Evolutionary conservation across 2,888 invertebrate genomes (phyloP), one percentile per base, ranked within the genome.

Genomic region (Gandaritis pyraliata): DNA sequence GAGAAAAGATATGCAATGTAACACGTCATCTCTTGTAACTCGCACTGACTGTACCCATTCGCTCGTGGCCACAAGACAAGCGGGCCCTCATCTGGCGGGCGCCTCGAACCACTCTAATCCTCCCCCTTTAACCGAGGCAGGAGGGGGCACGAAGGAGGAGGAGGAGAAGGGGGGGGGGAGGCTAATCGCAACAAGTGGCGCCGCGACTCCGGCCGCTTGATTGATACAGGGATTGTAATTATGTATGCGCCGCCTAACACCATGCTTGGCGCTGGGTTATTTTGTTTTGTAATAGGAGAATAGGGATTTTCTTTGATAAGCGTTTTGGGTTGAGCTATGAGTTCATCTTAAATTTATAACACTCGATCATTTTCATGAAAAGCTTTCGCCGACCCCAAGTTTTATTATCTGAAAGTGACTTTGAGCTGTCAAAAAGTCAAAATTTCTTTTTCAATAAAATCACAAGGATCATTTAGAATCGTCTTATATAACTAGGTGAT

Each of bases 131-230:
- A 48, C 18, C 10, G 55, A 13, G 41, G 23, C 43, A 29, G 33
- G 50, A 30, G 36, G 33, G 15, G 15, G 23, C 13, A 33, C 41
- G 50, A 16, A 12, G 15, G 33, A 0, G n/a, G 13, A 30, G 23
- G 12, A n/a, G 29, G 49, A 15, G 16, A n/a, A 39, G 39, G 7
- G 52, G 13, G 29, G 29, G 47, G 4, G 43, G 49, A 36, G 41
- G 54, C 67, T 58, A 49, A 72, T 58, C 71, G 85, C 88, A 89
- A 89, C 88, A 88, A 88, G 89, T 88, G 89, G 86, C 84, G 87
- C 81, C 85, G 70, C 60, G 68, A 36, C 68, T 65, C 69, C 61
- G 69, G 53, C 65, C 58, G 51, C 56, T 52, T 69, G 70, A 69
- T 71, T 69, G 67, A 71, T 67, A 63, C 66, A 18, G 50, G 36